Conservation (phyloP, 2,888 invertebrate species). For the Drosophila imparisetae region DNA sequence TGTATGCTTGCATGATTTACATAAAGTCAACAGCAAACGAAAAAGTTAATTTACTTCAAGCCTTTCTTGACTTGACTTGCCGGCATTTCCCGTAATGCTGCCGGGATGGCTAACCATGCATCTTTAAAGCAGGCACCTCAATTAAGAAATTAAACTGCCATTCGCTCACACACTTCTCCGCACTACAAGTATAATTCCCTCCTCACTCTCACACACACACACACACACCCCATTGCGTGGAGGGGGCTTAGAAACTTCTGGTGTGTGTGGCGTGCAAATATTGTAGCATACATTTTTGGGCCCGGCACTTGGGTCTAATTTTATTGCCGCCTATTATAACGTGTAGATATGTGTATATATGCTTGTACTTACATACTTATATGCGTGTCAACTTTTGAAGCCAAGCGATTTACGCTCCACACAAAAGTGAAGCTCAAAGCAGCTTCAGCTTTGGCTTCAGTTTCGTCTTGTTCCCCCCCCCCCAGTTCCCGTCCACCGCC, state of each 20-base stretch:
- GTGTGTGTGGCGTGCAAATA: conserved; percentile 65
- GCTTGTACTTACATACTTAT: conserved; percentile 25
- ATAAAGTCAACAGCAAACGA: conserved; percentile 66
- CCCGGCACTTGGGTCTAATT: conserved; percentile 63
- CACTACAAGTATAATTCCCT: neutral
- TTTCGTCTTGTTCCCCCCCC: conserved; percentile 20
- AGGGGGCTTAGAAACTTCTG: conserved; percentile 48
- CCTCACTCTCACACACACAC: conserved; percentile 2
- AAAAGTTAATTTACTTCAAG: conserved; percentile 81
- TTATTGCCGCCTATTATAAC: conserved; percentile 73
- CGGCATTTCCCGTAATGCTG: conserved; percentile 37
- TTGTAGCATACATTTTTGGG: conserved; percentile 68
- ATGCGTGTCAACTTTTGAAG: conserved; percentile 77
- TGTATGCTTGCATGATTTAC: conserved; percentile 67
- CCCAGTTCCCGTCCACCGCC: neutral
- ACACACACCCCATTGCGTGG: conserved; percentile 18
- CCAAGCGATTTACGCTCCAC: conserved; percentile 64
- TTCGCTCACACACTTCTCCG: conserved; percentile 16
- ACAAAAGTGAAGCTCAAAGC: conserved; percentile 47
- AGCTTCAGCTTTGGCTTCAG: conserved; percentile 46
- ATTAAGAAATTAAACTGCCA: conserved; percentile 76
- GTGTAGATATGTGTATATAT: conserved; percentile 26
- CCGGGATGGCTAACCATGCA: conserved; percentile 43
- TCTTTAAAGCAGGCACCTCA: conserved; percentile 74
- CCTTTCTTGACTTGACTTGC: conserved; percentile 58